Evolutionary conservation across 2,113 vertebrate species (phyloP).

Genomic region (Leptocoma aspasia): DNA sequence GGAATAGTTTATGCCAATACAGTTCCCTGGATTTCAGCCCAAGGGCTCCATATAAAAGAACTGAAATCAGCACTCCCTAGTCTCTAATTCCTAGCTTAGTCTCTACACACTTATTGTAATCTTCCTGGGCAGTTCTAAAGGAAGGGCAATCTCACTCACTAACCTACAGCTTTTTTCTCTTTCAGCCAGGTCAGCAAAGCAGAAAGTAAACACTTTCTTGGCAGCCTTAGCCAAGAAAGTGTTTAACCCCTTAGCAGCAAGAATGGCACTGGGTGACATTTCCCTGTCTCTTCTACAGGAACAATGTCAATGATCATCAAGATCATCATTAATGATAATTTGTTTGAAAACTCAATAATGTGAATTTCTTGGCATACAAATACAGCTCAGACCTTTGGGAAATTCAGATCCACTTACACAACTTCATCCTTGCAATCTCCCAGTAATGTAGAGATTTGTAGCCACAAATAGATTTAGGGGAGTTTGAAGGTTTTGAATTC

Average conservation of each 20-base stretch:
- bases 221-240: background rate
- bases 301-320: constrained; percentile 6
- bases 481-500: background rate
- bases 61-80: background rate
- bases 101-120: background rate
- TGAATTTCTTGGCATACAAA: background rate
- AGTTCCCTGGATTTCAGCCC: background rate
- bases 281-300: background rate
- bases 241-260: constrained; percentile 33
- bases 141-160: background rate
- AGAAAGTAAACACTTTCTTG: too few species aligned
- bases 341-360: constrained; percentile 26
- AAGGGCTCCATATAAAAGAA: background rate
- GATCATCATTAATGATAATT: constrained; percentile 25
- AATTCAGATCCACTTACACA: background rate
- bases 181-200: constrained; percentile 22
- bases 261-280: background rate
- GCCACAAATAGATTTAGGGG: background rate
- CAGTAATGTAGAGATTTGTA: background rate
- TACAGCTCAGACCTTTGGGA: background rate
- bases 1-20: background rate
- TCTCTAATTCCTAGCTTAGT: constrained; percentile 17
- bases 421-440: background rate
- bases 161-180: constrained; percentile 18
- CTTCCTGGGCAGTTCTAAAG: constrained; percentile 9